These are phyloP conservation scores for Drosophila incognita DNA, from an alignment of 2,888 invertebrate genomes.

Conservation along the genomic window DNA sequence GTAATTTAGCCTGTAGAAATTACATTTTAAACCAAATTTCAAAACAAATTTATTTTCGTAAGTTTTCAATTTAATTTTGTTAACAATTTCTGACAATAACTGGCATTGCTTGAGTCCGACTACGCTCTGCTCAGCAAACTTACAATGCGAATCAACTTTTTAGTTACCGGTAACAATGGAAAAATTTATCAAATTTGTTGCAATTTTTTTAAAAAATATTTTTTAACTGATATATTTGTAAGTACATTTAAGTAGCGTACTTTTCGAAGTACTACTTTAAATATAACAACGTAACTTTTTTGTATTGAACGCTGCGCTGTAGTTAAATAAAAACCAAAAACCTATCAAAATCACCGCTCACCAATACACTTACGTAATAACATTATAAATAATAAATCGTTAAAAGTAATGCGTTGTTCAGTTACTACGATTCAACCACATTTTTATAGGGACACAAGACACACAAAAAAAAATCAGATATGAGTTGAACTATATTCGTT, in stretches of 20 bases:
- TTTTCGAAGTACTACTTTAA: constrained; percentile 10
- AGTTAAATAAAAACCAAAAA: constrained; percentile 29
- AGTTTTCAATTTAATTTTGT: background rate
- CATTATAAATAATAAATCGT: constrained; percentile 7
- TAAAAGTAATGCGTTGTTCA: constrained; percentile 11
- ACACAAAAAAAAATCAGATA: background rate
- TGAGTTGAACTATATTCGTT: constrained; percentile 1
- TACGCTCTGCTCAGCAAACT: background rate
- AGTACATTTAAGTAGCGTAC: constrained; percentile 12
- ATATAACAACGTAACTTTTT: constrained; percentile 10
- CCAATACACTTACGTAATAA: constrained; percentile 28
- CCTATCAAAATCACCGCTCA: constrained; percentile 24
- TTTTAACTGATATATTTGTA: constrained; percentile 14
- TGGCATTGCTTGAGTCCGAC: background rate
- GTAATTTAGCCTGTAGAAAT: constrained; percentile 12
- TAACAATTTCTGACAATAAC: background rate
- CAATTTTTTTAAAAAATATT: background rate
- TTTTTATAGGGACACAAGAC: constrained; percentile 21
- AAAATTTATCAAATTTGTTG: background rate
- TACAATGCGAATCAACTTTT: background rate
- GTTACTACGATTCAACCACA: constrained; percentile 2
- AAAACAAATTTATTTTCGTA: constrained; percentile 8
- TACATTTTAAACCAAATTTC: background rate
- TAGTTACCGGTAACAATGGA: background rate
- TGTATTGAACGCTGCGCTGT: constrained; percentile 53